These are phyloP conservation scores for Gobio occitaniae DNA, from an alignment of 2,797 vertebrate genomes.

Conservation along the genomic window DNA sequence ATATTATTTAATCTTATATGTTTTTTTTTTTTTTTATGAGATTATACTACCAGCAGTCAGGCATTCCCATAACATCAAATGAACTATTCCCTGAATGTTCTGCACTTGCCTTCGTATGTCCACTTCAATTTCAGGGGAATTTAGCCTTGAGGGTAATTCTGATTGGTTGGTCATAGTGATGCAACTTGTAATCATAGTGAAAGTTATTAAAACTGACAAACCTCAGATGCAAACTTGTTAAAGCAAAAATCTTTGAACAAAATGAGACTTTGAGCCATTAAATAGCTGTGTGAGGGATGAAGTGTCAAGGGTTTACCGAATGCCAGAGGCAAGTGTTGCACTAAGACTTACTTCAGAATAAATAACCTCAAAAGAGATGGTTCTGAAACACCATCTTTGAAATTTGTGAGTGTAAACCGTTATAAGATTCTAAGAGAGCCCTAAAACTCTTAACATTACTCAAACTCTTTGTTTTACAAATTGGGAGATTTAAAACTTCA, in stretches of 20 bases:
- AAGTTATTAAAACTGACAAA: constrained; percentile 38
- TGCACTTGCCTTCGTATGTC: neutral
- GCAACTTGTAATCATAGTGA: neutral
- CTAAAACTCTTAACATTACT: neutral
- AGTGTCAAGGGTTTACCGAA: constrained; percentile 17
- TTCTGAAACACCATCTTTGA: neutral
- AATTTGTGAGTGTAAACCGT: neutral
- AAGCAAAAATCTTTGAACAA: constrained; percentile 6
- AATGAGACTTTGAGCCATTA: constrained; percentile 19
- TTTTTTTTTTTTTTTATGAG: neutral
- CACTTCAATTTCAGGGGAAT: constrained; percentile 6
- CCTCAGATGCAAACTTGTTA: constrained; percentile 13
- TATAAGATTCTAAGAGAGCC: neutral
- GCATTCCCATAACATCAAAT: neutral
- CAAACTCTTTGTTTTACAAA: neutral
- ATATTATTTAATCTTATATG: too few species aligned
- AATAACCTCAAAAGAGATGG: neutral
- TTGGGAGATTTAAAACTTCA: neutral
- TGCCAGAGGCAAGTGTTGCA: constrained; percentile 26
- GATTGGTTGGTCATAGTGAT: constrained; percentile 35
- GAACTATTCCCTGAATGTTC: neutral
- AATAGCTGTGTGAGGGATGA: neutral
- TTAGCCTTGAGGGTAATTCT: constrained; percentile 27
- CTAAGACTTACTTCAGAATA: constrained; percentile 11
- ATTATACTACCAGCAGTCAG: constrained; percentile 1